Evolutionary conservation across 2,797 vertebrate species (phyloP).

Genomic region (Coregonus sp.): DNA sequence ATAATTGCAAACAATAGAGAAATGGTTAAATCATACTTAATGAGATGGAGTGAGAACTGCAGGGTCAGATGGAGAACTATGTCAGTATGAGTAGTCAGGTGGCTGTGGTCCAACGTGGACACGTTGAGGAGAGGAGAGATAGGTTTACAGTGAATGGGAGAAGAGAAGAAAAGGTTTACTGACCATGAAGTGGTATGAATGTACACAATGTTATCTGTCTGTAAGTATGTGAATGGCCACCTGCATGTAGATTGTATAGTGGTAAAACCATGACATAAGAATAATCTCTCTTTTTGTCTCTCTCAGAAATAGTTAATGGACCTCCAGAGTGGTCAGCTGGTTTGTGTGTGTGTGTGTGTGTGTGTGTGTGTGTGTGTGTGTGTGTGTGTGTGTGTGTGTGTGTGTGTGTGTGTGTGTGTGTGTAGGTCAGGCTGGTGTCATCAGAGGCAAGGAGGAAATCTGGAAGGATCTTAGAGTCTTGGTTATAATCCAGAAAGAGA

Average conservation of each 20-base stretch:
- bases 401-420: slow-evolving; percentile 5
- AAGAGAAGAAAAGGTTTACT: slow-evolving; percentile 21
- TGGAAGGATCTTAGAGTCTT: slow-evolving; percentile 77
- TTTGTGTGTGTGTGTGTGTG: slow-evolving; percentile 4
- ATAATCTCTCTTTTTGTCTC: slow-evolving; percentile 48
- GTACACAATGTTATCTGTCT: slow-evolving; percentile 19
- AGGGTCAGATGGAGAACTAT: slow-evolving; percentile 7
- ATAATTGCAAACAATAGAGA: slow-evolving; percentile 45
- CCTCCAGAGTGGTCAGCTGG: slow-evolving; percentile 17
- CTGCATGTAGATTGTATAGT: slow-evolving; percentile 29
- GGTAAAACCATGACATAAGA: slow-evolving; percentile 51
- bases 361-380: slow-evolving; percentile 46
- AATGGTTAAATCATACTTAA: slow-evolving; percentile 44
- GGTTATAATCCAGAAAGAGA: slow-evolving; percentile 69
- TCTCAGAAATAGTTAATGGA: slow-evolving; percentile 57
- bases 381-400: slow-evolving; percentile 5
- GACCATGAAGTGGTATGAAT: slow-evolving; percentile 48
- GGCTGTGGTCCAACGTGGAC: neutral
- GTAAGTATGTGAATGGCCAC: slow-evolving; percentile 36
- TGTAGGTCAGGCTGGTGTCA: slow-evolving; percentile 66
- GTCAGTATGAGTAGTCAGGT: slow-evolving; percentile 11
- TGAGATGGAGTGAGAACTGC: slow-evolving; percentile 13
- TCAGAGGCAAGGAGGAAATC: slow-evolving; percentile 74
- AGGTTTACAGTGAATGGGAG: neutral
- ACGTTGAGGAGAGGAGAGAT: neutral